Conservation (phyloP, 1,140 invertebrate genomes). For the Drosophila sechellia region DNA sequence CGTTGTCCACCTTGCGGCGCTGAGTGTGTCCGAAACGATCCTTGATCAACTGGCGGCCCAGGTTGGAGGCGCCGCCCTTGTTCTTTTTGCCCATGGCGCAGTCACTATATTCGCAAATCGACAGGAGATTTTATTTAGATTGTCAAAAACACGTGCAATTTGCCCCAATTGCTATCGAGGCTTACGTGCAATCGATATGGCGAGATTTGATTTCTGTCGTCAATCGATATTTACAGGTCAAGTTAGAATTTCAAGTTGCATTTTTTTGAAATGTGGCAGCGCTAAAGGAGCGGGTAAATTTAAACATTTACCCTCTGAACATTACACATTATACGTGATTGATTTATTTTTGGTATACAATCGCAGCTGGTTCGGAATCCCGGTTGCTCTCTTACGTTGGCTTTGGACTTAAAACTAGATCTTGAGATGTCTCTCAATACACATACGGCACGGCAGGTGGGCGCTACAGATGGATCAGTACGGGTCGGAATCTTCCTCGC, state of each 20-base stretch:
- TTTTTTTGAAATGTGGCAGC: not conserved
- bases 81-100: slow-evolving; percentile 70
- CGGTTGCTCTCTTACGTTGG: not conserved
- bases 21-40: slow-evolving; percentile 88
- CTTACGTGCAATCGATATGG: not conserved
- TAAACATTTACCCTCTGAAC: not conserved
- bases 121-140: not conserved
- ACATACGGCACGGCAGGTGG: too few species aligned
- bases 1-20: slow-evolving; percentile 87
- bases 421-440: slow-evolving; percentile 10
- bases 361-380: slow-evolving; percentile 45
- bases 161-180: too few species aligned
- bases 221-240: too few species aligned
- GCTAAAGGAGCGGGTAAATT: not conserved
- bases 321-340: too few species aligned
- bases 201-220: not conserved
- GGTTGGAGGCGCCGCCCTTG: slow-evolving; percentile 64
- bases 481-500: slow-evolving; percentile 19
- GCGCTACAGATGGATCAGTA: slow-evolving; percentile 29
- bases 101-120: not conserved
- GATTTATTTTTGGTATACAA: slow-evolving; percentile 37
- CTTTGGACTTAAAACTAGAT: slow-evolving; percentile 22
- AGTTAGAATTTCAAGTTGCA: too few species aligned
- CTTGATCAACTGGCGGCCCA: slow-evolving; percentile 91
- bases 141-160: slow-evolving; percentile 24